Conservation (phyloP, 2,797 vertebrate genomes). For the Halcyon badia region DNA sequence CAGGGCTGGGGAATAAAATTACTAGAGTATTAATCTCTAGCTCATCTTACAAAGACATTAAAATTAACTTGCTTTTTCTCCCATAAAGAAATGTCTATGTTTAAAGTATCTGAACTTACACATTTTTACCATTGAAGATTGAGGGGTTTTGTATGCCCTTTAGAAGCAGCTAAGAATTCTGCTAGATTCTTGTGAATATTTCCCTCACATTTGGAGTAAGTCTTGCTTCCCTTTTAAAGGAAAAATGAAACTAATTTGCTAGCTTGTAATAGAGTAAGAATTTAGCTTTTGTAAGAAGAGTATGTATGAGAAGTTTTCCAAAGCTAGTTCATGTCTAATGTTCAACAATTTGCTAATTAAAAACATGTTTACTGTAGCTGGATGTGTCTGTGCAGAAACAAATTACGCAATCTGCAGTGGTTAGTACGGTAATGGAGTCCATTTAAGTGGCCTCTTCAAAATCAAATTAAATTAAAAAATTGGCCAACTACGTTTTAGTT, state of each 20-base stretch:
- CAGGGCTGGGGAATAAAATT: background rate
- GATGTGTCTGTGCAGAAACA: background rate
- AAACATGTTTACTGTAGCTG: slow-evolving; percentile 6
- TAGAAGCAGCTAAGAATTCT: background rate
- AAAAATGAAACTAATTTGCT: slow-evolving; percentile 32
- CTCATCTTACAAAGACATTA: background rate
- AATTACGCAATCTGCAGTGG: background rate
- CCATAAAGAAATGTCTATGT: background rate
- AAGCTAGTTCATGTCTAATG: slow-evolving; percentile 24
- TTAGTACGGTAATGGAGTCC: background rate
- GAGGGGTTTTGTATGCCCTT: background rate
- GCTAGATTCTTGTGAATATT: background rate
- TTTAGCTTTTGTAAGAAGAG: slow-evolving; percentile 37
- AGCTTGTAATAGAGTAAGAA: slow-evolving; percentile 2
- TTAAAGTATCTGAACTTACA: background rate
- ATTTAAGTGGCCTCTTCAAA: slow-evolving; percentile 12
- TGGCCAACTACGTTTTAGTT: background rate
- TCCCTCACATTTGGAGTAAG: background rate
- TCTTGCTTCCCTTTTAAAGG: slow-evolving; percentile 29
- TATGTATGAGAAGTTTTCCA: background rate
- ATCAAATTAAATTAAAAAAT: background rate
- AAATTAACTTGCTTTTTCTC: background rate
- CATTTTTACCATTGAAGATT: background rate
- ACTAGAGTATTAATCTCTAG: background rate
- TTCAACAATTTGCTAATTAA: slow-evolving; percentile 22